phyloP scores from a whole-genome alignment of 1,140 invertebrate genomes.

The Physella acuta region DNA sequence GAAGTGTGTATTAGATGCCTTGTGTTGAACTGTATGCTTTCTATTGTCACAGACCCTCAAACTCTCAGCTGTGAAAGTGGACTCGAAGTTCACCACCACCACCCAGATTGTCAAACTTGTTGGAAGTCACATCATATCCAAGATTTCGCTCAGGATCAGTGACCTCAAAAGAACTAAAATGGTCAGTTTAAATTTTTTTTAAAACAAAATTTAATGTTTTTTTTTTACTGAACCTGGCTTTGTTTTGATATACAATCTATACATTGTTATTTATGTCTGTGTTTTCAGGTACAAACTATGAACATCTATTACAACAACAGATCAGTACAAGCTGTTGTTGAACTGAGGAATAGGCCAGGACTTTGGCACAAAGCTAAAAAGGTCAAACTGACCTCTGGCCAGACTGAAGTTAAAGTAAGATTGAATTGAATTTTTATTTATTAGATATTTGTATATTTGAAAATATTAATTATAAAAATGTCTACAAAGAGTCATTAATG shows the following conservation, averaged over 20 bases:
- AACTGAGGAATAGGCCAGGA: conserved; percentile 86
- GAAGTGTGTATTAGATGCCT: too few relatives aligned
- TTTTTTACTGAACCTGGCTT: too few relatives aligned
- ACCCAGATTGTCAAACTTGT: conserved; percentile 96
- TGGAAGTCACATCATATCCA: conserved; percentile 89
- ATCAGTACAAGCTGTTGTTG: conserved; percentile 92
- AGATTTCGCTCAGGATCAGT: conserved; percentile 87
- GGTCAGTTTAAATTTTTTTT: conserved; percentile 66
- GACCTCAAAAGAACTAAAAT: conserved; percentile 96
- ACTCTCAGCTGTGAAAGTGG: conserved; percentile 89
- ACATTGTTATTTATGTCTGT: too few relatives aligned
- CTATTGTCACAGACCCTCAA: conserved; percentile 83
- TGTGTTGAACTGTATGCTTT: too few relatives aligned
- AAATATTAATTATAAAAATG: not conserved
- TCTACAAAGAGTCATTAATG: too few relatives aligned
- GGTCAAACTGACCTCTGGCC: conserved; percentile 82
- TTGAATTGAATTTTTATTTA: not conserved
- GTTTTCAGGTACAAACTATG: conserved; percentile 70
- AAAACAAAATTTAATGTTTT: too few relatives aligned
- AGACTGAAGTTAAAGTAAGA: conserved; percentile 88
- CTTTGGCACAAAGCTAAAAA: conserved; percentile 97
- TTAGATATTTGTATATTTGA: too few relatives aligned
- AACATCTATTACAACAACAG: conserved; percentile 97
- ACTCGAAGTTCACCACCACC: conserved; percentile 96
- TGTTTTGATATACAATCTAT: too few relatives aligned